These are phyloP conservation scores for Sebastolobus altivelis DNA, from an alignment of 2,797 vertebrate species.

Conservation along the genomic window DNA sequence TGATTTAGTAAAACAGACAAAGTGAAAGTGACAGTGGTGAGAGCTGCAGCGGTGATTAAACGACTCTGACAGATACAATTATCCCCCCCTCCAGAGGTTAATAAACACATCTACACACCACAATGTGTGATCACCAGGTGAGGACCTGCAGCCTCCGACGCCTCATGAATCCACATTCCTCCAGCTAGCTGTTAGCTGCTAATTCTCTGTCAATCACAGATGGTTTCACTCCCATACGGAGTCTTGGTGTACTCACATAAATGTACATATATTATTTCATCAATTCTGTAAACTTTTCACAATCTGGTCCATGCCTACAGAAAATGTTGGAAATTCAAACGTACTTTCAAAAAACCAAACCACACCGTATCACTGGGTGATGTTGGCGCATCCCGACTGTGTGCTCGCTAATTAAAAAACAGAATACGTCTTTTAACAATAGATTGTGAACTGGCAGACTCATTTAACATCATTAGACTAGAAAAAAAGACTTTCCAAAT, in stretches of 20 bases:
- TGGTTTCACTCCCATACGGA: neutral
- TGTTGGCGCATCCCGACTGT: neutral
- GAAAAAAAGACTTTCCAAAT: neutral
- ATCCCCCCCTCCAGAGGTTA: conserved; percentile 80
- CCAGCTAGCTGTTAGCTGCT: neutral
- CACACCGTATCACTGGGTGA: neutral
- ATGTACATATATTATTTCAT: neutral
- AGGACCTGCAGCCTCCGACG: conserved; percentile 51
- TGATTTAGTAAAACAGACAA: conserved; percentile 67
- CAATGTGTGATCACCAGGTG: conserved; percentile 71
- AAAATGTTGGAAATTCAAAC: neutral
- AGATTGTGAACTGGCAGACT: neutral
- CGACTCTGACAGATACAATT: conserved; percentile 84
- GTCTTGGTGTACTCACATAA: neutral
- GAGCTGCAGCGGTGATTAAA: conserved; percentile 77
- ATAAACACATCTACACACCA: conserved; percentile 79
- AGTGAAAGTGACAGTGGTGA: conserved; percentile 75
- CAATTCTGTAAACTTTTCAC: neutral
- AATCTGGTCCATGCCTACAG: neutral
- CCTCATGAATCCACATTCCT: conserved; percentile 39
- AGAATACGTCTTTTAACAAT: conserved; percentile 20
- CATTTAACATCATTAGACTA: neutral
- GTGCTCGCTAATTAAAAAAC: conserved; percentile 24
- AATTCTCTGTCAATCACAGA: conserved; percentile 31
- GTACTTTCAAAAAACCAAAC: neutral